A percentile compares a stretch with the other conserved stretches of the same genome.
Conservation (phyloP, 2,888 invertebrate species). For the Cetonia aurata region DNA sequence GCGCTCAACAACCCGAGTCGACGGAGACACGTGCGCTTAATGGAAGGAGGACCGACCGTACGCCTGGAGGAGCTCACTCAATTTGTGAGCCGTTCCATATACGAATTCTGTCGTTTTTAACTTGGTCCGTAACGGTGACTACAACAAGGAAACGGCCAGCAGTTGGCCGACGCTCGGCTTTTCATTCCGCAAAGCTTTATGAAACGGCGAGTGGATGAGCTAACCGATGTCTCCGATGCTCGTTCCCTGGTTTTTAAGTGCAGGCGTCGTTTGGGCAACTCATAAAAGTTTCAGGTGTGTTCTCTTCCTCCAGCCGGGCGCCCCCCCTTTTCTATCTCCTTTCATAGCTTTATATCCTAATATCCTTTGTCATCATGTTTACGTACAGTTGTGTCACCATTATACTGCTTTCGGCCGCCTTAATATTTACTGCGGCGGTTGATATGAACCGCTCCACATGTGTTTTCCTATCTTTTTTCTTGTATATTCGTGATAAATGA, state of each 20-base stretch:
- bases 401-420: conserved; percentile 30
- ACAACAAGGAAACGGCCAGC: background rate
- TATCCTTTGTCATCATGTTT: conserved; percentile 42
- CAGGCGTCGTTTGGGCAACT: conserved; percentile 49
- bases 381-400: conserved; percentile 35
- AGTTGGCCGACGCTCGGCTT: background rate
- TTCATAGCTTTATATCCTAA: conserved; percentile 44
- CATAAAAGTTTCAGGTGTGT: conserved; percentile 48
- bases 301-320: conserved; percentile 9
- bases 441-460: conserved; percentile 29
- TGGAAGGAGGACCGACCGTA: conserved; percentile 48
- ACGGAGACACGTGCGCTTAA: conserved; percentile 56
- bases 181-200: conserved; percentile 43
- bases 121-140: conserved; percentile 41
- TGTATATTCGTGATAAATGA: conserved; percentile 22
- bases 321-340: conserved; percentile 22
- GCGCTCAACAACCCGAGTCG: conserved; percentile 8
- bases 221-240: conserved; percentile 41
- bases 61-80: conserved; percentile 47
- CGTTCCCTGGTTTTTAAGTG: conserved; percentile 34
- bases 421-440: conserved; percentile 31
- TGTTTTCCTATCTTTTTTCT: conserved; percentile 16
- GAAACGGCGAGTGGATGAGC: conserved; percentile 42
- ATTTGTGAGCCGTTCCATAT: conserved; percentile 60
- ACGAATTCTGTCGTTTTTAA: conserved; percentile 62